A percentile compares a stretch with the other conserved stretches of the same genome.
phyloP scores from a whole-genome alignment of 2,888 invertebrate species.

The Linyphia triangularis region DNA sequence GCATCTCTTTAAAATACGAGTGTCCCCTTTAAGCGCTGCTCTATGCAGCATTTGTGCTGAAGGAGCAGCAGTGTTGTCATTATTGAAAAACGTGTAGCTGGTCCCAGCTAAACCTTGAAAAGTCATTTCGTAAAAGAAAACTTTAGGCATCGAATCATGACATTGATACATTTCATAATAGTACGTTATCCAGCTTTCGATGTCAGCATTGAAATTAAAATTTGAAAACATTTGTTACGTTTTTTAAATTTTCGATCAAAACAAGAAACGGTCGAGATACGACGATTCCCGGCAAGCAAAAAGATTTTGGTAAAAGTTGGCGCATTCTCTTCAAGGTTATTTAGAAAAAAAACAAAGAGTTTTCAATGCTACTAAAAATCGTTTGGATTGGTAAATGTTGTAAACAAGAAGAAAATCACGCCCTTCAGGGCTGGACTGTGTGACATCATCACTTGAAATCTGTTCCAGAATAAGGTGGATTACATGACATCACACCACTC shows the following conservation, averaged over 20 bases:
- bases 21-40: slow-evolving; percentile 92
- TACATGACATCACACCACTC: too few relatives aligned
- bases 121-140: slow-evolving; percentile 36
- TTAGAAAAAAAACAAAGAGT: slow-evolving; percentile 6
- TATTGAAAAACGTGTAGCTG: slow-evolving; percentile 54
- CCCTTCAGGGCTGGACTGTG: slow-evolving; percentile 1
- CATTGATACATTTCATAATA: slow-evolving; percentile 25
- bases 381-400: not conserved
- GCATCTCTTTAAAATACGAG: slow-evolving; percentile 87
- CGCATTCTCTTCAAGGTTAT: slow-evolving; percentile 48
- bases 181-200: not conserved
- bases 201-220: not conserved
- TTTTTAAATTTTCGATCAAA: not conserved
- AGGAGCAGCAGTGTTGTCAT: slow-evolving; percentile 89
- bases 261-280: not conserved
- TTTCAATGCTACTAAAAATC: not conserved
- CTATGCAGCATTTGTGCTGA: slow-evolving; percentile 95
- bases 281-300: not conserved
- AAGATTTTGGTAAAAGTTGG: not conserved
- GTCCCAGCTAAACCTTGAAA: slow-evolving; percentile 68
- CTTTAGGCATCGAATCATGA: slow-evolving; percentile 31
- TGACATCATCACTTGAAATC: too few relatives aligned
- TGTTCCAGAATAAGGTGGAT: too few relatives aligned
- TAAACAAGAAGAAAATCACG: slow-evolving; percentile 21
- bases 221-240: slow-evolving; percentile 28